Conservation (phyloP, 2,888 invertebrate species). For the Diabrotica balteata region DNA sequence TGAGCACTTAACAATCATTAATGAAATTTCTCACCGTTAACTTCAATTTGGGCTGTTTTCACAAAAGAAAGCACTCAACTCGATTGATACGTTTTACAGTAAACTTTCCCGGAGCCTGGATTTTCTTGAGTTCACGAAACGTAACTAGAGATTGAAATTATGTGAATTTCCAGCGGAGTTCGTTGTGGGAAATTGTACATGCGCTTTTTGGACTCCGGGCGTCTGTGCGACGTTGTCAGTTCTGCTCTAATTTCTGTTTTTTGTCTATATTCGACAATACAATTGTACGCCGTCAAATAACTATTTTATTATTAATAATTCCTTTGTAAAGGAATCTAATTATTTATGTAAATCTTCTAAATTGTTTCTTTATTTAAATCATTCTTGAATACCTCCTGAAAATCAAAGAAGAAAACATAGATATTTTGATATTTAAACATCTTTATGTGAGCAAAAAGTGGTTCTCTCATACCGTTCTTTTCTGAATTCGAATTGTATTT, state of each 20-base stretch:
- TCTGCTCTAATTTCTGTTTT: background rate
- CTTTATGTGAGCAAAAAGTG: too few species aligned
- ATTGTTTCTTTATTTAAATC: too few species aligned
- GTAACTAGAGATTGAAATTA: constrained; percentile 23
- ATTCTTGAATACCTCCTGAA: too few species aligned
- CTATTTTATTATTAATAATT: too few species aligned
- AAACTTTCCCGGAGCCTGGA: constrained; percentile 22
- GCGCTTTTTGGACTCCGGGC: constrained; percentile 9
- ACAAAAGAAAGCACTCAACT: constrained; percentile 16
- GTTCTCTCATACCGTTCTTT: too few species aligned
- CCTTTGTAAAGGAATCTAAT: too few species aligned
- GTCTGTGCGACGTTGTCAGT: background rate
- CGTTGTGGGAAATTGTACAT: constrained; percentile 26
- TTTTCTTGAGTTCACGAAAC: constrained; percentile 18
- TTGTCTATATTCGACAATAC: background rate
- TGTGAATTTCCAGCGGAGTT: constrained; percentile 27
- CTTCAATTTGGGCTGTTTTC: background rate
- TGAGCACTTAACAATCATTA: background rate
- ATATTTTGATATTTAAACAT: too few species aligned
- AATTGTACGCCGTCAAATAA: too few species aligned
- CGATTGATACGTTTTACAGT: constrained; percentile 11
- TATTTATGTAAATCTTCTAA: too few species aligned
- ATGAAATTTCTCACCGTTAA: constrained; percentile 5
- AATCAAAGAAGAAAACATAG: too few species aligned
- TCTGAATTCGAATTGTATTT: too few species aligned